These are phyloP conservation scores for Raja brachyura DNA, from an alignment of 2,113 vertebrate species.

Conservation along the genomic window DNA sequence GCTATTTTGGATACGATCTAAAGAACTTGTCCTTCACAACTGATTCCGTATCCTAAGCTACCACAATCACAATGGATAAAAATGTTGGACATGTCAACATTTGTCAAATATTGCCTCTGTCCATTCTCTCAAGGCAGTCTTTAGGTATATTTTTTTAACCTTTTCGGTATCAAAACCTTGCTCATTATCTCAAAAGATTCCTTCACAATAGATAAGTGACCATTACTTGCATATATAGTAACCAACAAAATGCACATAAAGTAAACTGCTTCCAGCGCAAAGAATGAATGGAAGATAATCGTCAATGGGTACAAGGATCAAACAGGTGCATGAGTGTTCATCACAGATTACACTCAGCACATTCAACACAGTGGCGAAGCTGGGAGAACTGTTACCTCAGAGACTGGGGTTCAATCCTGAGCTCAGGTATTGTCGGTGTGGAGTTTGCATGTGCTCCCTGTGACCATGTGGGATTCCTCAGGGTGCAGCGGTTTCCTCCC, in stretches of 20 bases:
- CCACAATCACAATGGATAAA: not conserved
- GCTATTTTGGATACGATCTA: not conserved
- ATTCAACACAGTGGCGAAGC: too few species aligned
- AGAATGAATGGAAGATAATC: not conserved
- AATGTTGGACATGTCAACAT: not conserved
- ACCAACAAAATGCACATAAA: not conserved
- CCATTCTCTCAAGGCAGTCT: not conserved
- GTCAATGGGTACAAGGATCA: too few species aligned
- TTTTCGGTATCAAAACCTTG: not conserved
- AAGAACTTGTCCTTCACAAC: not conserved
- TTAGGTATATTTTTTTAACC: too few species aligned
- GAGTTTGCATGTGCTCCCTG: too few species aligned
- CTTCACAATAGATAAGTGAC: not conserved
- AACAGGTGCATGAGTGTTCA: too few species aligned
- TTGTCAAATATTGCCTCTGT: not conserved
- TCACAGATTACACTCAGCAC: too few species aligned
- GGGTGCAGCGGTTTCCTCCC: too few species aligned
- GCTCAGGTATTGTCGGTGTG: too few species aligned
- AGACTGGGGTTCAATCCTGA: too few species aligned
- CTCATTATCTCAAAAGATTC: not conserved
- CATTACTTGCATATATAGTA: not conserved
- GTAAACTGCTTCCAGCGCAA: not conserved
- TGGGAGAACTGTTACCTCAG: too few species aligned
- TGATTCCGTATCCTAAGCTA: not conserved
- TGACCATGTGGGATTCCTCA: too few species aligned